Conservation (phyloP, 2,888 invertebrate species). For the Graphium colonna region DNA sequence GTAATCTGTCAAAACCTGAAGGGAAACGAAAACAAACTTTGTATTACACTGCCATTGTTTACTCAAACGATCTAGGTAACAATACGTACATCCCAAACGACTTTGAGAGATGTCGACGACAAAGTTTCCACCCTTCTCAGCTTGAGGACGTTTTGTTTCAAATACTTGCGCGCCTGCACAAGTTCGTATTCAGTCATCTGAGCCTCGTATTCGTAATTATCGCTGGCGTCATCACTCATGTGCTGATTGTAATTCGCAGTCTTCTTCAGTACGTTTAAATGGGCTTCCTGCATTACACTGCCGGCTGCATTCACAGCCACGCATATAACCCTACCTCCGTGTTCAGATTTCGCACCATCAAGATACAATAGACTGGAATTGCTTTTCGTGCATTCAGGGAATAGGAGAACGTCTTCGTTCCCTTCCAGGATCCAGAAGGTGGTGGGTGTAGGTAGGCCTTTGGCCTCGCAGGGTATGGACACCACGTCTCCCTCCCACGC, state of each 20-base stretch:
- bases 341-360: constrained; percentile 65
- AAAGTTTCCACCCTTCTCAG: constrained; percentile 83
- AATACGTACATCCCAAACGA: constrained; percentile 89
- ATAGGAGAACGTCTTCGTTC: constrained; percentile 83
- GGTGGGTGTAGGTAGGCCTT: constrained; percentile 95
- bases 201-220: constrained; percentile 58
- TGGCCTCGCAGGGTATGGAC: constrained; percentile 94
- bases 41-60: not conserved
- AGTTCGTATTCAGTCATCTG: constrained; percentile 86
- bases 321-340: constrained; percentile 73
- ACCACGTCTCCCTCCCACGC: constrained; percentile 93
- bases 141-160: constrained; percentile 90
- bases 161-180: constrained; percentile 87
- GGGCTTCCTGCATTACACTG: constrained; percentile 74
- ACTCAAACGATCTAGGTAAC: not conserved
- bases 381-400: constrained; percentile 74
- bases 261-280: constrained; percentile 69
- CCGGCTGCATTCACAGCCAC: constrained; percentile 74
- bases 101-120: constrained; percentile 87
- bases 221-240: constrained; percentile 50
- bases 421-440: constrained; percentile 98
- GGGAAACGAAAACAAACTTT: constrained; percentile 35
- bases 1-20: constrained; percentile 74
- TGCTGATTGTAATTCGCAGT: constrained; percentile 60
- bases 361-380: constrained; percentile 72